phyloP scores from a whole-genome alignment of 1,140 invertebrate species.

The Leptopilina boulardi region DNA sequence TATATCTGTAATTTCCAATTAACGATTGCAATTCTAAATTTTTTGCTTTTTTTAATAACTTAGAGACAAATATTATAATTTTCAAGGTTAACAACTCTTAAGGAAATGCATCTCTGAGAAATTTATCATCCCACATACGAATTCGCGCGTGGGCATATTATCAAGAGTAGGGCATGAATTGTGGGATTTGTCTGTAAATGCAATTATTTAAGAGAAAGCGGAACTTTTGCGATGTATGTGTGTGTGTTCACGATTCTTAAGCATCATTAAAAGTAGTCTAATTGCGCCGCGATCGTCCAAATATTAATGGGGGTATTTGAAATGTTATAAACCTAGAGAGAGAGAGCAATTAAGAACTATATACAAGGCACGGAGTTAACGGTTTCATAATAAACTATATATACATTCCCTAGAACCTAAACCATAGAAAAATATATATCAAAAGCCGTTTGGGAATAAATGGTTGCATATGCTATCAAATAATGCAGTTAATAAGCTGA shows the following conservation, averaged over 20 bases:
- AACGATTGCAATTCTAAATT: background rate
- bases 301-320: constrained; percentile 41
- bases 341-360: constrained; percentile 37
- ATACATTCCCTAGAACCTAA: constrained; percentile 2
- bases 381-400: constrained; percentile 20
- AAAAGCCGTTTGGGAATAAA: constrained; percentile 19
- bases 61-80: background rate
- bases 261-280: constrained; percentile 49
- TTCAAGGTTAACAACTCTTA: background rate
- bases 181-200: constrained; percentile 50
- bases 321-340: too few species aligned
- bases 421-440: background rate
- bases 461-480: background rate
- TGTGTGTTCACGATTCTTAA: constrained; percentile 44
- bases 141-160: constrained; percentile 33
- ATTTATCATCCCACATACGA: constrained; percentile 28
- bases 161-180: constrained; percentile 42
- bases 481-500: background rate
- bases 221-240: too few species aligned
- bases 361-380: constrained; percentile 24
- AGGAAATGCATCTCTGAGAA: background rate
- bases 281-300: constrained; percentile 42
- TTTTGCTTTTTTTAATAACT: background rate
- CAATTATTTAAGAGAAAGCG: constrained; percentile 52
- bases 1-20: background rate